Base-by-base conservation (phyloP, 2,113 vertebrate genomes). In the Hyperopisus bebe region DNA sequence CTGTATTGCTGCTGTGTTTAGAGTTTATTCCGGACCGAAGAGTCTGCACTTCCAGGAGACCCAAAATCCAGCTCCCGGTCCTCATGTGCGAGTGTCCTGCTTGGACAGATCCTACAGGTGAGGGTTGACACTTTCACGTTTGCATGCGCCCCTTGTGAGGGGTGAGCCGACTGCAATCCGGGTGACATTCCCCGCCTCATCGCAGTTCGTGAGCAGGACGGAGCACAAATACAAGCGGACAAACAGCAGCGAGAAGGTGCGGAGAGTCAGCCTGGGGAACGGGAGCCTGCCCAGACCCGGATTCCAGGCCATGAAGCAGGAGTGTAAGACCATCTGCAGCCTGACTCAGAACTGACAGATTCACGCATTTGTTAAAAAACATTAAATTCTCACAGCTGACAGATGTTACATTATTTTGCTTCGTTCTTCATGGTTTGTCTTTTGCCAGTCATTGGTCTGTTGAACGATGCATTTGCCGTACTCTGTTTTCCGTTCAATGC, bases 181-280 rank as follows among this genome's bases (percentile, higher is more conserved):
- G n/a, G n/a, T 87, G n/a, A 87, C 27, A 35, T 35, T 35, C 31
- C n/a, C 48, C 31, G 2, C 24, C 21, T 70, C 62, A 3, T 50
- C 13, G 19, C 58, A 88, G 98, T 98, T 99, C 92, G 98, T 99
- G 94, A 97, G 98, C 95, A 96, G 97, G 92, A 97, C 97, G 7
- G 98, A 99, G 89, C 98, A 98, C 94, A 99, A 99, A 94, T 99
- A 98, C 92, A 99, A 99, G 90, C 94, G 98, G 15, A 97, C 98
- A 97, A 99, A 99, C 95, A 99, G 98, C 96, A 98, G 94, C 0
- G 98, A 99, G 91, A 96, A 97, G 0, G 97, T 99, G 46, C 97
- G 98, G 62, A 96, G 99, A 1, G 95, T 98, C 92, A 97, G 96
- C 0, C 93, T 95, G 3, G 94, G 94, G 85, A 96, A 95, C 55